Conservation (phyloP, 92 coral and sea anemone genomes). For the Muricea muricata region DNA sequence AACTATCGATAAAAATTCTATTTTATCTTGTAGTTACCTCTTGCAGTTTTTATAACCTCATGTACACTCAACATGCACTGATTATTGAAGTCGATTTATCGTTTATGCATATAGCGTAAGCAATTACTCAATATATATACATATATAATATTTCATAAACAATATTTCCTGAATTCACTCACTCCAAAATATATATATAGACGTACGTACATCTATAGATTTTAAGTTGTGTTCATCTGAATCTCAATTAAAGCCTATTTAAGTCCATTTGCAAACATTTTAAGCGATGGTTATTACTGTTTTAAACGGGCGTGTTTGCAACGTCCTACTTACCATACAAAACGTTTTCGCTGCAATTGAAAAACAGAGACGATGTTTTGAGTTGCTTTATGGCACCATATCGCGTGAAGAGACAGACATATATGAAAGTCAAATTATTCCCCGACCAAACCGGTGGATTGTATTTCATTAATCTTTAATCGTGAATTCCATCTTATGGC, state of each 20-base stretch:
- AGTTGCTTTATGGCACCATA: conserved; percentile 23
- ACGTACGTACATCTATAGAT: too few relatives aligned
- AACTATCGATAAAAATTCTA: too few relatives aligned
- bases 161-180: background rate
- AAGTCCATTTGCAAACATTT: background rate
- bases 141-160: background rate
- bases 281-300: too few relatives aligned
- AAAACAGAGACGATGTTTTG: background rate
- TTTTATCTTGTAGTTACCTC: too few relatives aligned
- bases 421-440: conserved; percentile 22
- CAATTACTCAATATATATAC: background rate
- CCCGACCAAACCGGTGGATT: background rate
- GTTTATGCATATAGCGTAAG: too few relatives aligned
- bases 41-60: too few relatives aligned
- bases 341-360: background rate
- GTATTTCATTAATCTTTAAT: conserved; percentile 32
- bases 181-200: background rate
- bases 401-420: background rate
- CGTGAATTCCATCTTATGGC: background rate
- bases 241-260: conserved; percentile 14
- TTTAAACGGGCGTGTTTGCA: background rate
- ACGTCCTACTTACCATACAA: background rate
- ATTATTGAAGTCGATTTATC: too few relatives aligned
- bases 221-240: background rate
- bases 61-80: too few relatives aligned